Conservation (phyloP, 92 coral and sea anemone genomes). For the Micromussa lordhowensis region DNA sequence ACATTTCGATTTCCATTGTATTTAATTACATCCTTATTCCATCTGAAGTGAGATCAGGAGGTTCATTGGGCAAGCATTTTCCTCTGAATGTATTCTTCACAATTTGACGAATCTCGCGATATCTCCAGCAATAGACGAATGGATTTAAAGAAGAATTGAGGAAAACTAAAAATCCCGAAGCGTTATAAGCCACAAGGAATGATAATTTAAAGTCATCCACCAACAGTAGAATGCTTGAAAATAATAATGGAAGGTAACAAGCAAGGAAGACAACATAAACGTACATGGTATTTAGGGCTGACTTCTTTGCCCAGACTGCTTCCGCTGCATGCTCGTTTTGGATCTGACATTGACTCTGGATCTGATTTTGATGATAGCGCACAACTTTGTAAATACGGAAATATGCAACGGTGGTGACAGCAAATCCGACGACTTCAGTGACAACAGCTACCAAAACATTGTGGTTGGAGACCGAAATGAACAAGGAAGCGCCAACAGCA, state of each 20-base stretch:
- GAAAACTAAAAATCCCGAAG: constrained; percentile 1
- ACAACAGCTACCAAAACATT: not conserved
- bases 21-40: not conserved
- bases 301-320: not conserved
- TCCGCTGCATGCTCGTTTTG: not conserved
- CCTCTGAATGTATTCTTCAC: not conserved
- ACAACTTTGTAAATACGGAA: constrained; percentile 12
- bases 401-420: constrained; percentile 1
- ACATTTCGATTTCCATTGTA: not conserved
- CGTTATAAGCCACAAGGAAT: not conserved
- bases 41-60: not conserved
- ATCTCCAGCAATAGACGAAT: constrained; percentile 14
- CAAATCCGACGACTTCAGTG: not conserved
- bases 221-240: constrained; percentile 1
- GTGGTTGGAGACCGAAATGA: not conserved
- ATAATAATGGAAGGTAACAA: constrained; percentile 21
- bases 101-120: constrained; percentile 6
- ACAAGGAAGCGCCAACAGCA: not conserved
- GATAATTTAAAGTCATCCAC: not conserved
- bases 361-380: constrained; percentile 22
- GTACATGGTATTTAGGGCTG: constrained; percentile 5
- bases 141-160: constrained; percentile 26
- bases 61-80: not conserved
- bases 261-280: constrained; percentile 20
- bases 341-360: constrained; percentile 24